These are phyloP conservation scores for Acronicta alni DNA, from an alignment of 2,888 invertebrate species.

Conservation along the genomic window DNA sequence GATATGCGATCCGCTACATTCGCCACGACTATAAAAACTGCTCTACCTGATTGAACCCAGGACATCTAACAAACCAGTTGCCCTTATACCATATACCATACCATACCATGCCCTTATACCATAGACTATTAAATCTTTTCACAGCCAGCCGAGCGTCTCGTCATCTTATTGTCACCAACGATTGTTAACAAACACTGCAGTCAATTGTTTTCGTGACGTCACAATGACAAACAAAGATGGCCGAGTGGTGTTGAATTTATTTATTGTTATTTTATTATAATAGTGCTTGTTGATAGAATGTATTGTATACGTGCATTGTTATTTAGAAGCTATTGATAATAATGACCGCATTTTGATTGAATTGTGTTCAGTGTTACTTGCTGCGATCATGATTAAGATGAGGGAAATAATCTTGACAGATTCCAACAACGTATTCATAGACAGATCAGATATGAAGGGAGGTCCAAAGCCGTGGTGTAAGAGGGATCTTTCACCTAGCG, in stretches of 20 bases:
- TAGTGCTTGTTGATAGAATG: slow-evolving; percentile 13
- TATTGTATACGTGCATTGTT: slow-evolving; percentile 18
- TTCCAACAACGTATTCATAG: too few species aligned
- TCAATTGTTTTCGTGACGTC: slow-evolving; percentile 35
- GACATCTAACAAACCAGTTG: too few species aligned
- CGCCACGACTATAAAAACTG: too few species aligned
- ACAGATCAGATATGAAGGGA: too few species aligned
- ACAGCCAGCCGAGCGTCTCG: slow-evolving; percentile 3
- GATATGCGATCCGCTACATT: too few species aligned
- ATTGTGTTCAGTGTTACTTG: too few species aligned
- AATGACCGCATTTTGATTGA: neutral
- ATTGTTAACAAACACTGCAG: slow-evolving; percentile 20
- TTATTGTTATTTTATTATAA: slow-evolving; percentile 31
- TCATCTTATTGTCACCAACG: slow-evolving; percentile 34
- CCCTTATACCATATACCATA: too few species aligned
- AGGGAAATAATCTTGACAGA: too few species aligned
- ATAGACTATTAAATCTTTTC: neutral
- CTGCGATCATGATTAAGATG: too few species aligned
- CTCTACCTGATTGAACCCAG: too few species aligned
- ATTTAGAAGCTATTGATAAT: neutral
- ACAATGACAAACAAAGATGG: slow-evolving; percentile 35
- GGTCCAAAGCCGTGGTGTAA: too few species aligned
- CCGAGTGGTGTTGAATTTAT: slow-evolving; percentile 20
- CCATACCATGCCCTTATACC: neutral
- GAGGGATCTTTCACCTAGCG: too few species aligned